Base-by-base conservation (phyloP, 2,888 invertebrate genomes). In the Acleris cristana region DNA sequence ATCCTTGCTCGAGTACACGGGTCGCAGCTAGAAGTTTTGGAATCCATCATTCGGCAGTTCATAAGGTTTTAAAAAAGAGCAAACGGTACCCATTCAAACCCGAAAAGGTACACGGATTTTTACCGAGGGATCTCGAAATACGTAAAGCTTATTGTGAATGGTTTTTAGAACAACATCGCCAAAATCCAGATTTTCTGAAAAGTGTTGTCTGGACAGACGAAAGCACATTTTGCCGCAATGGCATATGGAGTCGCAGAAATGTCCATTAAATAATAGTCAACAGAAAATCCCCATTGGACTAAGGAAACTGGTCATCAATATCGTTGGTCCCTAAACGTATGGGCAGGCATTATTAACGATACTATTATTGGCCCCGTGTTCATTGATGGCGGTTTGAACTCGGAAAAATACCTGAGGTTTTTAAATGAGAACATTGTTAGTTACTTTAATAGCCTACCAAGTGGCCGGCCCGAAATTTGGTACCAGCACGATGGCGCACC, bases 241-340 rank as follows among this genome's bases (percentile, higher is more conserved):
- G 23, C 3, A 23, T 23, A 3, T 23, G 23, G 23, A 23, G 3
- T 23, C 23, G 23, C 23, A 23, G 23, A 23, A 23, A 23, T 23
- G 23, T 3, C 23, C 23, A 23, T 23, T 23, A n/a, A n/a, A n/a
- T n/a, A 23, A 3, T 23, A 3, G 23, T 23, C 23, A 23, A 23
- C 45, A 18, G 23, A 34, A n/a, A 61, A 53, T 61, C 53, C 61
- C 16, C 44, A 61, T 44, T 61, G 49, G 58, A 21, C 49, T 30
- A 49, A 49, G 26, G 49, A 58, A 30, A 49, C 58, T 49, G 48
- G 48, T 26, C 58, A 58, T 59, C 49, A 49, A 30, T 59, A 59
- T 48, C 59, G 30, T 30, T 49, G 48, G 48, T 59, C 59, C 34
- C 56, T 45, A 10, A 48, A 48, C 10, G 57, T 45, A 48, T 48